These are phyloP conservation scores for Tiliqua scincoides DNA, from an alignment of 2,113 vertebrate genomes.

Conservation along the genomic window DNA sequence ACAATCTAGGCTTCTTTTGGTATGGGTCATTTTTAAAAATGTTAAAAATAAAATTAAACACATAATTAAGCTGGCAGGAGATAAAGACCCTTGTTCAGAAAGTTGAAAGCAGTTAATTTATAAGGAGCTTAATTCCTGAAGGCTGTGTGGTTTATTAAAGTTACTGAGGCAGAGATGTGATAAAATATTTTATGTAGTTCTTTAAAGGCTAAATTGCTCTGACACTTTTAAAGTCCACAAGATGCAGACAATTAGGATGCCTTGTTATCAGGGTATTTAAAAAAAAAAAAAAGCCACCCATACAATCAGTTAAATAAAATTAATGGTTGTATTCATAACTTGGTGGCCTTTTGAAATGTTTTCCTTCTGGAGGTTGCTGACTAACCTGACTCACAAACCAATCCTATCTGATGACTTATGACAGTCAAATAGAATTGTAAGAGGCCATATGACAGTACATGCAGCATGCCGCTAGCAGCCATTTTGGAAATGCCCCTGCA, in stretches of 20 bases:
- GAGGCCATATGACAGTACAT: too few species aligned
- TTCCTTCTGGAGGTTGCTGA: rapidly evolving
- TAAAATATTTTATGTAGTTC: slow-evolving; percentile 91
- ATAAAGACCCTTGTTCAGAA: slow-evolving; percentile 89
- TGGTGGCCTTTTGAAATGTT: neutral
- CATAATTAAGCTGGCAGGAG: slow-evolving; percentile 94
- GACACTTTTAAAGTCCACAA: slow-evolving; percentile 79
- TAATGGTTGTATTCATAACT: slow-evolving; percentile 21
- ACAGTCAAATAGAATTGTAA: too few species aligned
- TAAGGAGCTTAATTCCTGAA: slow-evolving; percentile 87
- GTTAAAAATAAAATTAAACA: slow-evolving; percentile 97
- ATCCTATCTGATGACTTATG: too few species aligned
- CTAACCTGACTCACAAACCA: neutral
- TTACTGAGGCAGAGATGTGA: slow-evolving; percentile 85
- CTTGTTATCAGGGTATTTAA: slow-evolving; percentile 80
- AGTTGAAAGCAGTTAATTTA: slow-evolving; percentile 89
- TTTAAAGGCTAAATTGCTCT: slow-evolving; percentile 83
- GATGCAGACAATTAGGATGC: slow-evolving; percentile 83
- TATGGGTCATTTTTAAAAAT: slow-evolving; percentile 90
- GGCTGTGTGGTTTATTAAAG: slow-evolving; percentile 93
- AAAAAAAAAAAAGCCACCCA: slow-evolving; percentile 15
- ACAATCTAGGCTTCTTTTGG: slow-evolving; percentile 83
- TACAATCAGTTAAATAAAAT: slow-evolving; percentile 65
- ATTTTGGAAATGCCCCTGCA: too few species aligned
- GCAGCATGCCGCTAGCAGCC: too few species aligned